Conservation (phyloP, 2,113 vertebrate genomes). For the Ondatra zibethicus region DNA sequence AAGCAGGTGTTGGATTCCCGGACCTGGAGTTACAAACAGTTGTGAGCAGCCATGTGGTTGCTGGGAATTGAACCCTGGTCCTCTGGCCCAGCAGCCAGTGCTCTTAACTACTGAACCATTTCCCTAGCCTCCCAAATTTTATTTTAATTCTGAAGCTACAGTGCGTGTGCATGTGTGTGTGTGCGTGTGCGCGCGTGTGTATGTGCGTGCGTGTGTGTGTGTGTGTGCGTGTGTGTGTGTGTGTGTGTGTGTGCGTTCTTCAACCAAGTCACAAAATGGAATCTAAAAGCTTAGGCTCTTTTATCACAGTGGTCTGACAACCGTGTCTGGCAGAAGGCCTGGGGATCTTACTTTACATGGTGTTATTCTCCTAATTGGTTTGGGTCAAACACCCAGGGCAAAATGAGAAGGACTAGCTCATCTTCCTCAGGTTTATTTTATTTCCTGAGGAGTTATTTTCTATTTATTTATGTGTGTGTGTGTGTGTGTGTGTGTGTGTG, state of each 20-base stretch:
- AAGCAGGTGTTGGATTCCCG: background rate
- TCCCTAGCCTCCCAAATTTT: background rate
- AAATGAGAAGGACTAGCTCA: background rate
- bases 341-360: background rate
- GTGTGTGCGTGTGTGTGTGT: accelerated
- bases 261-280: conserved; percentile 57
- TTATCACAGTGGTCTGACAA: background rate
- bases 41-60: background rate
- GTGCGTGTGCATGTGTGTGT: background rate
- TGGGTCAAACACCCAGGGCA: background rate
- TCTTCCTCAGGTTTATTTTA: conserved; percentile 29
- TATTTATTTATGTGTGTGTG: background rate
- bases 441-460: background rate
- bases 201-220: background rate
- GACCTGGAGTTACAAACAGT: background rate
- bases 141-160: conserved; percentile 68
- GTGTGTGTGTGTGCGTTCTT: background rate
- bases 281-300: conserved; percentile 31
- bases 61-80: background rate
- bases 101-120: background rate
- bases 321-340: background rate
- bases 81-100: background rate
- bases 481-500: background rate
- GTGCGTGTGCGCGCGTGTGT: background rate
- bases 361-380: conserved; percentile 37